Evolutionary conservation across 2,888 invertebrate species (phyloP), one percentile per base, ranked within the genome.

Genomic region (Cryptocheilus praepositus): DNA sequence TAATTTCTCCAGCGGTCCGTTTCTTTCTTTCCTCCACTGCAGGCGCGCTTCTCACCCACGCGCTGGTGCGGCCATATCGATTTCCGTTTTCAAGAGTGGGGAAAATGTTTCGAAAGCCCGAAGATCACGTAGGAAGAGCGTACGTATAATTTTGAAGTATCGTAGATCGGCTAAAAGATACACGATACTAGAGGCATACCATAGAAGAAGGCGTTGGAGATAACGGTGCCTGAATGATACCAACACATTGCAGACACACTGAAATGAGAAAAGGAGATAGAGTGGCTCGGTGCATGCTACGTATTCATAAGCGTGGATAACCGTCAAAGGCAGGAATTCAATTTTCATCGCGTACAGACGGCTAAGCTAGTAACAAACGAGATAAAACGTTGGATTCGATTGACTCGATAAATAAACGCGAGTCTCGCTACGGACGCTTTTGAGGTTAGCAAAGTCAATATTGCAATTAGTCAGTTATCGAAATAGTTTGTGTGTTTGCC

Each of bases 171-270:
- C n/a, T 16, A 25, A 36, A 16, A 49, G 22, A 46, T 19, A 5
- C 53, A 3, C 8, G 11, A 51, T 51, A 44, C 57, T 61, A 15
- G 13, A 28, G 5, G 44, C 21, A n/a, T 1, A 22, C 5, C 36
- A 21, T 61, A 22, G 25, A 54, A 16, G 59, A 61, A 59, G n/a
- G 18, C 45, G 18, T 7, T 1, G 16, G 60, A 65, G 64, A 70
- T 62, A 77, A 70, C 62, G 54, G 60, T 2, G 28, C 25, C 46
- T 64, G 57, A 46, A 70, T 65, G 64, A 74, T 67, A 61, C 36
- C 46, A 63, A 61, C 53, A 58, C 49, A 15, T 62, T 61, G 28
- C 25, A 49, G 7, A 18, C 52, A 28, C 61, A 65, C 60, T 52
- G 44, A 44, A 25, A 13, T 19, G 57, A 59, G 25, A 25, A 15